Evolutionary conservation across 1,140 invertebrate genomes (phyloP).

Genomic region (Laodelphax striatellus): DNA sequence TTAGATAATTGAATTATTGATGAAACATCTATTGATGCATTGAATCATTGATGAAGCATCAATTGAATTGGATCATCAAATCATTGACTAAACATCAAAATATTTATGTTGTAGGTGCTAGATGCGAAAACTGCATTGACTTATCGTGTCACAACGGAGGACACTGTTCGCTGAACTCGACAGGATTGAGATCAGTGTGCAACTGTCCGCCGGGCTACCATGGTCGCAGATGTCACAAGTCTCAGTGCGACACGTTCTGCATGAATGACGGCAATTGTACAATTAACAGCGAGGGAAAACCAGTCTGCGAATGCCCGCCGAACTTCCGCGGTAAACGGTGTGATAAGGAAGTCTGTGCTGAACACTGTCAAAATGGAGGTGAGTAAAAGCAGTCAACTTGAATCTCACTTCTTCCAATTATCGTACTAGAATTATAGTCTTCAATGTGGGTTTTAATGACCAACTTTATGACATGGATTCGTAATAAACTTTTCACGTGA

Average conservation of each 20-base stretch:
- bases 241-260: conserved; percentile 31
- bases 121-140: conserved; percentile 29
- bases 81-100: no score
- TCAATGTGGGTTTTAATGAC: no score
- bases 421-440: no score
- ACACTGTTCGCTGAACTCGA: conserved; percentile 25
- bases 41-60: no score
- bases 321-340: conserved; percentile 44
- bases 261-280: background rate
- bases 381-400: no score
- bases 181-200: conserved; percentile 26
- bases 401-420: no score
- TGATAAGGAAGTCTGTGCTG: conserved; percentile 39
- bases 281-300: conserved; percentile 10
- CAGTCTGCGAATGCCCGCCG: conserved; percentile 31
- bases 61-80: no score
- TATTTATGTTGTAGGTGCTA: conserved; percentile 14
- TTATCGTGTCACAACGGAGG: conserved; percentile 33
- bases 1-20: no score
- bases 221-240: conserved; percentile 32
- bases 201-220: conserved; percentile 30
- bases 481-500: no score
- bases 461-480: no score
- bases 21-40: no score
- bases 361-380: conserved; percentile 44